Evolutionary conservation across 2,113 vertebrate species (phyloP).

Genomic region (Gymnobelideus leadbeateri): DNA sequence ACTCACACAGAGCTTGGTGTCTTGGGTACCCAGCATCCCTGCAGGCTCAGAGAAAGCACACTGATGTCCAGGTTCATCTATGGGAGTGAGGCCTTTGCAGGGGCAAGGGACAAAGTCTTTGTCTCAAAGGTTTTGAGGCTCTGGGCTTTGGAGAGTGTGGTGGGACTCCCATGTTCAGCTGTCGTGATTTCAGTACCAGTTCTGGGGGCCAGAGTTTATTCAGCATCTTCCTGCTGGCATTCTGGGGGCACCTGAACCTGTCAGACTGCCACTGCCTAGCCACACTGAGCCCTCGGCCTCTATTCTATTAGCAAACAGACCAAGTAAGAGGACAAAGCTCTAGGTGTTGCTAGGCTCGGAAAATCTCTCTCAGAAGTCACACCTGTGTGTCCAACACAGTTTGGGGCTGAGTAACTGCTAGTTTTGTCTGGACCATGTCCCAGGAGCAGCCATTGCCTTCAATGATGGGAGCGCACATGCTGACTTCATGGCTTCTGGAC

Average conservation of each 20-base stretch:
- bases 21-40: not conserved
- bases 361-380: not conserved
- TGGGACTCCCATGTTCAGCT: not conserved
- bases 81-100: not conserved
- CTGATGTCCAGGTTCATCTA: not conserved
- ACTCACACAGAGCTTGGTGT: not conserved
- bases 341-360: not conserved
- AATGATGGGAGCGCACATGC: not conserved
- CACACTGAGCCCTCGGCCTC: not conserved
- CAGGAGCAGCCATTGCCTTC: not conserved
- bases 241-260: not conserved
- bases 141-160: not conserved
- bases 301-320: not conserved
- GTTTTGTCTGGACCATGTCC: not conserved
- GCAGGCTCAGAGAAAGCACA: not conserved
- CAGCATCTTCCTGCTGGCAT: not conserved
- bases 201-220: not conserved
- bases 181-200: not conserved
- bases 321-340: slow-evolving; percentile 2
- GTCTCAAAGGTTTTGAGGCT: not conserved
- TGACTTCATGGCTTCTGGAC: not conserved
- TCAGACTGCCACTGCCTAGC: not conserved
- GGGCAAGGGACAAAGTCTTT: not conserved
- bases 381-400: not conserved
- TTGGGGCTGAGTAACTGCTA: not conserved